Percentiles rank a stretch among this genome's conserved stretches.
These are phyloP conservation scores for Recurvirostra avosetta DNA, from an alignment of 2,113 vertebrate species.

Conservation along the genomic window DNA sequence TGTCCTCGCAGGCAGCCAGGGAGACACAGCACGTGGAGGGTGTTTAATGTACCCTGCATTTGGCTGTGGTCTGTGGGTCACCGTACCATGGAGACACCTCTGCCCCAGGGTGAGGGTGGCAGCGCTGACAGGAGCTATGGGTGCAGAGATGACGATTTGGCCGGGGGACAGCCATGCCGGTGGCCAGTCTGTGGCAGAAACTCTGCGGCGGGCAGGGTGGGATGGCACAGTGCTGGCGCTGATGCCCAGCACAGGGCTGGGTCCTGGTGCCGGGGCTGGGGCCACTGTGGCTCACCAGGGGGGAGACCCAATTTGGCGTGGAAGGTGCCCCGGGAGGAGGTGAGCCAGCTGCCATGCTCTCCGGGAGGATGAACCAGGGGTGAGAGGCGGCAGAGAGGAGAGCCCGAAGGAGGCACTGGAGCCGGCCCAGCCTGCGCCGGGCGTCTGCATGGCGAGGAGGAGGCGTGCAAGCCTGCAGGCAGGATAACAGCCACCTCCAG, in stretches of 20 bases:
- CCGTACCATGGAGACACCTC: accelerated
- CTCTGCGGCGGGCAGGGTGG: neutral
- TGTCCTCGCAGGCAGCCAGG: neutral
- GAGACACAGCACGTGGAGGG: accelerated
- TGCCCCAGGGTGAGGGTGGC: neutral
- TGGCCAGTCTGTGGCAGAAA: neutral
- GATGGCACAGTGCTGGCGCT: neutral
- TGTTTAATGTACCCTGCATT: accelerated
- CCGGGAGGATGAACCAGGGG: neutral
- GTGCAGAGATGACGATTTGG: neutral
- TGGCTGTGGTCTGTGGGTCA: neutral
- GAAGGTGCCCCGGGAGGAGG: neutral
- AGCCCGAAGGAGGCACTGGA: neutral
- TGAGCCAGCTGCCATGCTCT: neutral
- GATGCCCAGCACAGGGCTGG: neutral
- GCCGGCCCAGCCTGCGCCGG: accelerated
- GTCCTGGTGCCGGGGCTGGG: neutral
- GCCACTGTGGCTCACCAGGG: neutral
- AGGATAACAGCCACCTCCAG: neutral
- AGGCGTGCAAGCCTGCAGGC: accelerated
- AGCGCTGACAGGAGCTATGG: neutral
- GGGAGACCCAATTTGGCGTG: neutral
- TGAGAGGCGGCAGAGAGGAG: accelerated
- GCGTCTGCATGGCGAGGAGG: accelerated
- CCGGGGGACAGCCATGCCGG: accelerated